Conservation (phyloP, 1,140 invertebrate species). For the Diorhabda elongata region DNA sequence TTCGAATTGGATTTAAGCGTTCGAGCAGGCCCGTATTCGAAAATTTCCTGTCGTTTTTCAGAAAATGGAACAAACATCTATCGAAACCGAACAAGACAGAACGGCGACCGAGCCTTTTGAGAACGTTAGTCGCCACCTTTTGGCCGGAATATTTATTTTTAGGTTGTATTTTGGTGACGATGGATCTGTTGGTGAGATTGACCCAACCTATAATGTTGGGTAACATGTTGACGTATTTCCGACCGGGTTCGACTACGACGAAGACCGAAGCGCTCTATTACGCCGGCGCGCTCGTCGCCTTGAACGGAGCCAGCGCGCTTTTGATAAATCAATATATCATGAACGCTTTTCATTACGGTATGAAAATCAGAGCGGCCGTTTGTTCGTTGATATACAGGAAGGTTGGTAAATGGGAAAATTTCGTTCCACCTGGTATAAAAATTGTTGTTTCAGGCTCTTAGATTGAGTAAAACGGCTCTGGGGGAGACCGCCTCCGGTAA, state of each 20-base stretch:
- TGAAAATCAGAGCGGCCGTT: slow-evolving; percentile 57
- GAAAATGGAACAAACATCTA: slow-evolving; percentile 47
- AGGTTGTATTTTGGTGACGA: slow-evolving; percentile 39
- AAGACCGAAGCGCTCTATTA: slow-evolving; percentile 53
- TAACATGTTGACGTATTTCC: slow-evolving; percentile 53
- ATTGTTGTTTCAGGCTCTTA: slow-evolving; percentile 49
- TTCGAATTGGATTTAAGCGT: no score
- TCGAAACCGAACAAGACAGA: slow-evolving; percentile 37
- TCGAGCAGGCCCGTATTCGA: no score
- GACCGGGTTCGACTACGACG: slow-evolving; percentile 14
- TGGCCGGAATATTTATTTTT: slow-evolving; percentile 45
- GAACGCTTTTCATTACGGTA: slow-evolving; percentile 57
- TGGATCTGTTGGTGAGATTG: slow-evolving; percentile 40
- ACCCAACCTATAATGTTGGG: slow-evolving; percentile 53
- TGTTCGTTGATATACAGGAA: slow-evolving; percentile 68
- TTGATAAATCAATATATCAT: slow-evolving; percentile 60
- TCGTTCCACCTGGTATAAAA: neutral
- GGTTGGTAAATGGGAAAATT: slow-evolving; percentile 40
- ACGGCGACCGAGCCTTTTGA: slow-evolving; percentile 44
- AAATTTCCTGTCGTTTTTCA: slow-evolving; percentile 23
- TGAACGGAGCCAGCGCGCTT: slow-evolving; percentile 52
- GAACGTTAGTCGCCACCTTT: slow-evolving; percentile 47
- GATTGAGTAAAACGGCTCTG: slow-evolving; percentile 61
- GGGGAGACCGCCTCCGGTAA: slow-evolving; percentile 77
- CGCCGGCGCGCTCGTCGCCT: slow-evolving; percentile 56